Base-by-base conservation (phyloP, 2,888 invertebrate species). In the Hirtodrosophila cameraria region DNA sequence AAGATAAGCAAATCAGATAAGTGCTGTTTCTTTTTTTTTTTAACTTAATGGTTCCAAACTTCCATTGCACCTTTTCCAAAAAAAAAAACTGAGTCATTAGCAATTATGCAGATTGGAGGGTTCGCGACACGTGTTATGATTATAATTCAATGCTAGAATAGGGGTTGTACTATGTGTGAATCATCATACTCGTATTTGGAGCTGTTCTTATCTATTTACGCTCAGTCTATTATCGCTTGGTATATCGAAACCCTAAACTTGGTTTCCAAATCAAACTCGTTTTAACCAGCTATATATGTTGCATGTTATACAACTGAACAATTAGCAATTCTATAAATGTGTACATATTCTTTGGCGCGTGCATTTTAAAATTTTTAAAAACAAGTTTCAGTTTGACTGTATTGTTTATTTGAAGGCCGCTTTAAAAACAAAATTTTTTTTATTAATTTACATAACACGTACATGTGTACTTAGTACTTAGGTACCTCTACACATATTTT, bases 41-140 rank as follows among this genome's bases (percentile, higher is more conserved):
- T 2, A 27, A 25, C n/a, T 13, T 9, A 36, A 18, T 16, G 36
- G 18, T 28, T 9, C 16, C 15, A 16, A 42, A 5, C 16, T 9
- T 18, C 13, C 11, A 11, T 18, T 9, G 11, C 42, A 43, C 6
- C 30, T 11, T 16, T n/a, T 5, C 6, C 11, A 8, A 36, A 11
- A 11, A 48, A 31, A 31, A 20, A 23, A 1, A 6, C 3, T 59
- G 48, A 69, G 23, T 54, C 70, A 67, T 46, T 25, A 5, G 15
- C 15, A 49, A 59, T 36, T 50, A 43, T 36, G 41, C 28, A 28
- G 13, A n/a, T 18, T 57, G 12, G 15, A 16, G n/a, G 2, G 11
- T 13, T 41, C 15, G 12, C 28, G 31, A 28, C 50, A 42, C 28
- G 35, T 30, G 35, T 28, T 35, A 11, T 8, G 1, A 13, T 35